Evolutionary conservation across 1,140 invertebrate genomes (phyloP), one percentile per base, ranked within the genome.

Genomic region (Amyelois transitella): DNA sequence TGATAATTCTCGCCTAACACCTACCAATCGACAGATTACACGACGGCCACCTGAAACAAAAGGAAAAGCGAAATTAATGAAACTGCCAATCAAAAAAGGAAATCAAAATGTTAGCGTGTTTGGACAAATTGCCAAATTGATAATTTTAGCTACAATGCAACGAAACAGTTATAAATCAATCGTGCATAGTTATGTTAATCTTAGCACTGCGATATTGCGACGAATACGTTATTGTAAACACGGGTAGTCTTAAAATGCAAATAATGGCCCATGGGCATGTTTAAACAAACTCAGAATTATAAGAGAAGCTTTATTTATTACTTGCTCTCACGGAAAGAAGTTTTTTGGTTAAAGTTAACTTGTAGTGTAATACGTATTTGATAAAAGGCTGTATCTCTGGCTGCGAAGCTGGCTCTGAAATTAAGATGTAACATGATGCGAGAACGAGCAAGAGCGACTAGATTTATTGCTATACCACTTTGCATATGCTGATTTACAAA

Each of bases 351-450:
- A 60, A 77, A 86, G 69, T 85, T 83, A 86, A 83, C 82, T 82
- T 83, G 74, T 83, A 81, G 73, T 63, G 74, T 84, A 85, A 84
- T 82, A 78, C 70, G 80, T 80, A 84, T 85, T 88, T 82, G 80
- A 86, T 88, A 89, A 88, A 86, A 86, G 76, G 77, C 79, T 72
- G 76, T 86, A 85, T 86, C 83, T 85, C 75, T 75, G 66, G 74
- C 75, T 65, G 69, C 75, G 79, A 84, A 77, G 80, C 79, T 76
- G 77, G 77, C 74, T 78, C 76, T 83, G 84, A 88, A 89, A 89
- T 89, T 89, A 89, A 89, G 88, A 89, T 89, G 88, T 89, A 89
- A 89, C 88, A 89, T 88, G 88, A 89, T 89, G 87, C 88, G 88
- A 87, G 86, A 89, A 89, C 88, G 88, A 88, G 83, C 83, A 85